These are phyloP conservation scores for Athene cunicularia DNA, from an alignment of 2,113 vertebrate genomes.

Conservation along the genomic window DNA sequence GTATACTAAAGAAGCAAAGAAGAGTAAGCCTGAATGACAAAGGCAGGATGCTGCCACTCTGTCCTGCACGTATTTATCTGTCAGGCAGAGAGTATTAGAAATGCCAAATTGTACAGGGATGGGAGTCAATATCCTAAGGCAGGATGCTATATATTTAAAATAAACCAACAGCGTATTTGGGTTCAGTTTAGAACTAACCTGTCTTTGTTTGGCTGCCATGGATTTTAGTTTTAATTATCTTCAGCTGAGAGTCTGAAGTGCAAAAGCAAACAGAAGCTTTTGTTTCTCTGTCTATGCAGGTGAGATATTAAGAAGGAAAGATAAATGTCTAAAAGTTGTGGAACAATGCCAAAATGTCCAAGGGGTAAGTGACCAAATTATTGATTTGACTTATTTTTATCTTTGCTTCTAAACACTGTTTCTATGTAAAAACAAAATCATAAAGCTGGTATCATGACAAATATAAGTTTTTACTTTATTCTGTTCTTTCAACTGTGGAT, in stretches of 20 bases:
- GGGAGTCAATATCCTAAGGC: neutral
- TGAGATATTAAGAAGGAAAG: neutral
- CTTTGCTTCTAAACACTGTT: neutral
- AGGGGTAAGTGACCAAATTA: neutral
- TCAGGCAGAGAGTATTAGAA: neutral
- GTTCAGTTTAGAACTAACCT: neutral
- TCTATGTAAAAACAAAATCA: neutral
- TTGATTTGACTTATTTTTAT: neutral
- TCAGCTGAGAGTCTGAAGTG: neutral
- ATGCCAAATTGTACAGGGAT: neutral
- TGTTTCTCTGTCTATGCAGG: neutral
- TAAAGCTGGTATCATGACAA: neutral
- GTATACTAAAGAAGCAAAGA: neutral
- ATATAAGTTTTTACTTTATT: neutral
- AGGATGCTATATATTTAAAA: neutral
- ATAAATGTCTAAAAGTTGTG: neutral
- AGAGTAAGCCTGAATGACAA: rapidly evolving
- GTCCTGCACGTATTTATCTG: neutral
- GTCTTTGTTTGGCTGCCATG: neutral
- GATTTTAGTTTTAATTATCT: neutral
- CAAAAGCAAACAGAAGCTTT: neutral
- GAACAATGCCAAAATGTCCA: neutral
- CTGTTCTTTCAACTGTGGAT: neutral
- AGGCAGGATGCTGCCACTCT: neutral
- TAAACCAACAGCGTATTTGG: rapidly evolving